Base-by-base conservation (phyloP, 2,797 vertebrate species). In the Dromococcyx pavoninus region DNA sequence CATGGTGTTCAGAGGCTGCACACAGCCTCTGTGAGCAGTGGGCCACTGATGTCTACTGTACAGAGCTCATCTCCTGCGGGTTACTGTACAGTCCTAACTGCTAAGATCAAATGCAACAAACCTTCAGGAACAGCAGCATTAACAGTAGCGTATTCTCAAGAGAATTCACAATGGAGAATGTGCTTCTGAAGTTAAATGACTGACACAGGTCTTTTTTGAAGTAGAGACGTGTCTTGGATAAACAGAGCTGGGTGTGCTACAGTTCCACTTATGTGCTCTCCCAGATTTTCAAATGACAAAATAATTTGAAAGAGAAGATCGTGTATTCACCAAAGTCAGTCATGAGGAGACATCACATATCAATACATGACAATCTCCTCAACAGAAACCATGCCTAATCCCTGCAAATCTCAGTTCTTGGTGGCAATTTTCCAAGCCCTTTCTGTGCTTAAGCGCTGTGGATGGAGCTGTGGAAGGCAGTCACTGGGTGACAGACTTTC, bases 401-500 rank as follows among this genome's bases (percentile, higher is more conserved):
- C 18, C 61, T 71, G 24, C 10, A 73, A 70, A 78, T 65, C 22
- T 58, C 56, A 14, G 3, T 19, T 66, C 61, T 35, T 18, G 9
- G n/a, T n/a, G n/a, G n/a, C n/a, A 19, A 32, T 60, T 32, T 50
- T 64, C 33, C 15, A 61, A 46, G 28, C 17, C 5, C 17, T 19
- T 6, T 2, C 8, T 23, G 24, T 43, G 33, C 32, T 8, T 9
- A 33, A 69, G 32, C 39, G 23, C 41, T 48, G n/a, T 60, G n/a
- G n/a, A n/a, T n/a, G 62, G 50, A 94, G 70, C 61, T 85, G 27
- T 39, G 60, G 70, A 67, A 22, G 18, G 27, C 30, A 6, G 50
- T 66, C 97, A 65, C 79, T 39, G 94, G 93, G 87, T 93, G 93
- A 73, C 84, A 97, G 94, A 22, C 58, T 91, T 93, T 74, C 65